These are phyloP conservation scores for Halictus rubicundus DNA, from an alignment of 1,140 invertebrate genomes.

Conservation along the genomic window DNA sequence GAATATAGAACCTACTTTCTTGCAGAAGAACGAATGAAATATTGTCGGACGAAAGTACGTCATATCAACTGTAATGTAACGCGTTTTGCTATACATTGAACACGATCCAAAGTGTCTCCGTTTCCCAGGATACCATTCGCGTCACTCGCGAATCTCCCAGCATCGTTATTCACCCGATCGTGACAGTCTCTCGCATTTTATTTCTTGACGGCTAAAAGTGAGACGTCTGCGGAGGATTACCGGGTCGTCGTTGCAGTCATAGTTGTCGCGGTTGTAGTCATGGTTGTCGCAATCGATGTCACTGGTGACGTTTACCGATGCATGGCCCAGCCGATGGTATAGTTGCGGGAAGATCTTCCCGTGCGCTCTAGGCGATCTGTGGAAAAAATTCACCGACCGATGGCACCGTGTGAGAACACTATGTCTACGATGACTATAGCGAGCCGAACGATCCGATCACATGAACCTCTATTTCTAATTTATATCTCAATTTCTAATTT, in stretches of 20 bases:
- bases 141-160: not conserved
- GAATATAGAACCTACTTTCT: too few relatives aligned
- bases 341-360: slow-evolving; percentile 75
- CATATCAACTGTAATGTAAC: not conserved
- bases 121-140: not conserved
- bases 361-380: slow-evolving; percentile 74
- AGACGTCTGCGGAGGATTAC: not conserved
- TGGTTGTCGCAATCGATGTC: slow-evolving; percentile 29
- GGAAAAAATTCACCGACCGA: slow-evolving; percentile 59
- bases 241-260: slow-evolving; percentile 22
- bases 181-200: not conserved
- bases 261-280: slow-evolving; percentile 24
- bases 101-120: not conserved
- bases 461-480: too few relatives aligned
- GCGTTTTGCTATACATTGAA: not conserved
- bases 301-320: slow-evolving; percentile 59
- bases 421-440: not conserved
- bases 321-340: slow-evolving; percentile 74
- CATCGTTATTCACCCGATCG: not conserved
- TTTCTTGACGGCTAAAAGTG: not conserved
- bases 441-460: slow-evolving; percentile 35
- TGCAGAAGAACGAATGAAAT: too few relatives aligned
- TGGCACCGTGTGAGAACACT: slow-evolving; percentile 27
- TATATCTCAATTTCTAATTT: too few relatives aligned
- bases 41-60: too few relatives aligned